Conservation (phyloP, 2,888 invertebrate species). For the Nineta flava region DNA sequence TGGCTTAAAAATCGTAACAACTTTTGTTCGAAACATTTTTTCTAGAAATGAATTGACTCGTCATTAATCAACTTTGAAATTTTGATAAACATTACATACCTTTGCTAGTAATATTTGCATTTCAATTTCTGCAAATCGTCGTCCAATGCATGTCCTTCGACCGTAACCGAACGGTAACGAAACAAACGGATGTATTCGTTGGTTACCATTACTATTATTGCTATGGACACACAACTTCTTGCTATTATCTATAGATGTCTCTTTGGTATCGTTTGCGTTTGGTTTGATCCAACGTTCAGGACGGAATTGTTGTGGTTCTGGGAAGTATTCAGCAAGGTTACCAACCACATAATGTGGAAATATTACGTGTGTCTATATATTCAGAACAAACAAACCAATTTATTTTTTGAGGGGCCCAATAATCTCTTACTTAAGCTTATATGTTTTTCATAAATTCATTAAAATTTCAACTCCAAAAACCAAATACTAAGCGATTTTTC, state of each 20-base stretch:
- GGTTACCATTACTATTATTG: too few relatives aligned
- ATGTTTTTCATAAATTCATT: too few relatives aligned
- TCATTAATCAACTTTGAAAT: too few relatives aligned
- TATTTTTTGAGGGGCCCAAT: too few relatives aligned
- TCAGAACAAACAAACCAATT: too few relatives aligned
- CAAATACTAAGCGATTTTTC: too few relatives aligned
- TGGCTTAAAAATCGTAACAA: too few relatives aligned
- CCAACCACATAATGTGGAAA: constrained; percentile 66
- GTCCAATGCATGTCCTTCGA: constrained; percentile 59
- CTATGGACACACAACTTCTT: constrained; percentile 18
- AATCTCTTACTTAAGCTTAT: too few relatives aligned
- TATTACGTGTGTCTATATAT: constrained; percentile 58
- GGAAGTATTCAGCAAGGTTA: constrained; percentile 54
- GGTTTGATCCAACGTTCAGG: constrained; percentile 68
- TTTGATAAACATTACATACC: too few relatives aligned
- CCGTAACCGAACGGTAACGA: constrained; percentile 64
- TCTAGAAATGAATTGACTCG: too few relatives aligned
- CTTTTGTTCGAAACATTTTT: too few relatives aligned
- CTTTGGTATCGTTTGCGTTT: constrained; percentile 10
- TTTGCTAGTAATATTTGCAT: constrained; percentile 57
- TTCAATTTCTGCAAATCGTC: constrained; percentile 68
- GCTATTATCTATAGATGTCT: not conserved
- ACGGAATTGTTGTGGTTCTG: constrained; percentile 48
- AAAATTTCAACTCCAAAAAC: too few relatives aligned
- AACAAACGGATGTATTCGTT: constrained; percentile 54